Evolutionary conservation across 2,113 vertebrate species (phyloP).

Genomic region (Podarcis raffonei): DNA sequence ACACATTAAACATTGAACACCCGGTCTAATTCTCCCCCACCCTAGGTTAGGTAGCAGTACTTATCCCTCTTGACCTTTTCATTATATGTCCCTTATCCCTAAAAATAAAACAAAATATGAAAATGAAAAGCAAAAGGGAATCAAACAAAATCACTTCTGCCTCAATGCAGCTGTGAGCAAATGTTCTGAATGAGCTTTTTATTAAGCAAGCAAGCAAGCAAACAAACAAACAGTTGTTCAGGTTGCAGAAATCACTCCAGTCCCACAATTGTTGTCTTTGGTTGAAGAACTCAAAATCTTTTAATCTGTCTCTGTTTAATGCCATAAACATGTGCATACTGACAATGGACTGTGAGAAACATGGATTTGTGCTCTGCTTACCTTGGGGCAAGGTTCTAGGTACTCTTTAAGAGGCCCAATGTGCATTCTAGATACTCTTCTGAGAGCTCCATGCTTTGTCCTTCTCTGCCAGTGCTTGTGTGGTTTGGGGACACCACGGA

Average conservation of each 20-base stretch:
- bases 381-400: not conserved
- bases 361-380: not conserved
- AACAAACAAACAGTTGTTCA: too few species aligned
- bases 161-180: not conserved
- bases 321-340: not conserved
- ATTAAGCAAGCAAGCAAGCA: not conserved
- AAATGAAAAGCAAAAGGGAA: too few species aligned
- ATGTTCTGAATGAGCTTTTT: not conserved
- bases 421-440: not conserved
- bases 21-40: not conserved
- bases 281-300: not conserved
- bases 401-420: not conserved
- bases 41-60: not conserved
- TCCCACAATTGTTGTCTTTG: not conserved
- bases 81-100: too few species aligned
- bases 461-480: not conserved
- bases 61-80: not conserved
- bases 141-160: too few species aligned
- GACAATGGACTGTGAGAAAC: not conserved
- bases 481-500: conserved; percentile 31
- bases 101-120: too few species aligned
- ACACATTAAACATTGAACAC: not conserved
- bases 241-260: not conserved
- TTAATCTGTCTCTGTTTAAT: not conserved
- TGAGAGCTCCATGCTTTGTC: fast-evolving